A percentile compares a stretch with the other conserved stretches of the same genome.
phyloP scores from a whole-genome alignment of 2,797 vertebrate species.

The Myotis daubentonii region DNA sequence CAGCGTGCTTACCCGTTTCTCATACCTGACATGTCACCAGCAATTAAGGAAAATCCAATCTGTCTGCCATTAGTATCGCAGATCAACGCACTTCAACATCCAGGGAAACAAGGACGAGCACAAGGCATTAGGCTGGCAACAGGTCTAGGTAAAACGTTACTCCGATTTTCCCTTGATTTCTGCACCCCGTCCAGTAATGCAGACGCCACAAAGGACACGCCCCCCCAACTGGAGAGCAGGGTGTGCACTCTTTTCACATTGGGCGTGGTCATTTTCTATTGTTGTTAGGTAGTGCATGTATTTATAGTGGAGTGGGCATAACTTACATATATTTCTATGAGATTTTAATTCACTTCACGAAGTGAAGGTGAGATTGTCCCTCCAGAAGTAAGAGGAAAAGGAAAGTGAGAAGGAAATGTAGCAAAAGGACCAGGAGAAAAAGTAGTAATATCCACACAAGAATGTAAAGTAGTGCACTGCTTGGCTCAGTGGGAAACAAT shows the following conservation, averaged over 20 bases:
- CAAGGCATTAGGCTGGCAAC: not conserved
- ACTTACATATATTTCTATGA: not conserved
- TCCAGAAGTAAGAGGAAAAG: not conserved
- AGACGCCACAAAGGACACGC: accelerated
- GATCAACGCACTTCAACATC: not conserved
- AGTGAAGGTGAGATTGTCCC: not conserved
- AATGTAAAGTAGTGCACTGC: not conserved
- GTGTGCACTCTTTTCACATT: not conserved
- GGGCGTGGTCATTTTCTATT: not conserved
- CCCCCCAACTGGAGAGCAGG: not conserved
- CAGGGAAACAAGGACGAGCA: not conserved
- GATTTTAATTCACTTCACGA: constrained; percentile 2
- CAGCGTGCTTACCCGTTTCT: not conserved
- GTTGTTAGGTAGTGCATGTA: not conserved
- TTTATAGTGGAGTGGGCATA: not conserved
- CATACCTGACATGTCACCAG: not conserved
- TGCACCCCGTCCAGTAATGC: too few relatives aligned
- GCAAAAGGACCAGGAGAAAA: not conserved
- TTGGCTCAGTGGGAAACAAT: not conserved
- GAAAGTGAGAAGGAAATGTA: not conserved
- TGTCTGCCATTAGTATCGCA: not conserved
- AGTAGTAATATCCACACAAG: not conserved
- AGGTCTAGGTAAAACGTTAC: not conserved
- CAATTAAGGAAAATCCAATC: not conserved
- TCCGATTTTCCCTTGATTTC: not conserved